Base-by-base conservation (phyloP, 2,888 invertebrate species). In the Crepidodera aurea region DNA sequence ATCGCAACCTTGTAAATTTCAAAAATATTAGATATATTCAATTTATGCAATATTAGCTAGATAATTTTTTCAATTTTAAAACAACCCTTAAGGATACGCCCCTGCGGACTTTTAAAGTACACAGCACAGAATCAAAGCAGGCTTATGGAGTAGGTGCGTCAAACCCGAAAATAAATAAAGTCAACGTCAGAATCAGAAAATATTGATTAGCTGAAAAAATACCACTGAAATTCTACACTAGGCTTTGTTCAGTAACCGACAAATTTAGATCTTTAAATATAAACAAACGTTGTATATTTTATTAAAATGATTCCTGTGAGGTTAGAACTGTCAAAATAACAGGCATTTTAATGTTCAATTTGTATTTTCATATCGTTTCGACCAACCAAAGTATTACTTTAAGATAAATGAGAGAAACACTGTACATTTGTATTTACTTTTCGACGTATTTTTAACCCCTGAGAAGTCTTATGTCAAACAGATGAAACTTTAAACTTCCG, bases 131-230 rank as follows among this genome's bases (percentile, higher is more conserved):
- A 67, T 73, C 72, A 67, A 48, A 70, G 69, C 72, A 71, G 74
- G 71, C 72, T 74, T 71, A 59, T 50, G 6, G 22, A 59, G 57
- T 44, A 71, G 74, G 73, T 73, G 67, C 69, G 69, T 66, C 64
- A 70, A 57, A 66, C 64, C 67, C 67, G 75, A 76, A 73, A 75
- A 77, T 77, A 77, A 77, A 77, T 77, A 76, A 75, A 75, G 74
- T 71, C 67, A 75, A 75, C 76, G 75, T 76, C 75, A 76, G 73
- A 74, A 74, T 76, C 76, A 74, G 72, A 74, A 76, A 73, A 73
- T 77, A 77, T 77, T 74, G 77, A 77, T 77, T 77, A 73, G 73
- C 70, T 63, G 58, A 63, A 66, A 65, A 69, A 69, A 64, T 64
- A 62, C 48, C 51, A 50, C 29, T 62, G 58, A 56, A 60, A 57